Base-by-base conservation (phyloP, 2,113 vertebrate genomes). In the Cyprinodon brontotheroides region DNA sequence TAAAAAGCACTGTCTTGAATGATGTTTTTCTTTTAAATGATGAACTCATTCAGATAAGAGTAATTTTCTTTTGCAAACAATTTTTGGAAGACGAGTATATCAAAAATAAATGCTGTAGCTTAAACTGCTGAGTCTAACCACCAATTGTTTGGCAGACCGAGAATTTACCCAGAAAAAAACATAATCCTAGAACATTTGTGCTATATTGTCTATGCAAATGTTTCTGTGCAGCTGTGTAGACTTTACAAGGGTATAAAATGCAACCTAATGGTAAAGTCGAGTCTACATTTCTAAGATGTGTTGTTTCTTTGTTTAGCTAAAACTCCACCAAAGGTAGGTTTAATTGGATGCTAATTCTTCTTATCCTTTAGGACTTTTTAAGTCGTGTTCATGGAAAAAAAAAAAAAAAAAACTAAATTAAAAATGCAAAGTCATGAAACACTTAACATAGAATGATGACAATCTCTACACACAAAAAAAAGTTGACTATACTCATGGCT, bases 401-500 rank as follows among this genome's bases (percentile, higher is more conserved):
- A 29, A 29, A 17, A 48, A n/a, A 62, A 41, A 11, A 53, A 11
- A 59, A 29, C 3, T 47, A 48, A n/a, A 48, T 4, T 0, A 43
- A 11, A 38, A 62, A 47, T 12, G 4, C 8, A 60, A 2, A 15
- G 11, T 20, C 2, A 37, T 17, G 3, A 40, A 4, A 38, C 3
- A 11, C 9, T 20, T 11, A 2, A 70, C n/a, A 15, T 43, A 37
- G 6, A 63, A 71, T 75, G 72, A 57, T n/a, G 11, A 77, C 83
- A 86, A 77, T 66, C 68, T 69, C 38, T 20, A 72, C 39, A 61
- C 47, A 60, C 73, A 77, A 47, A 62, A 78, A 15, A 57, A 69
- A 73, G 29, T 29, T 38, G 68, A 63, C 13, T 11, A 20, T 45
- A 71, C 20, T 50, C 45, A 82, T 22, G 40, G 65, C 43, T 43